A percentile compares a stretch with the other conserved stretches of the same genome.
Evolutionary conservation across 2,888 invertebrate species (phyloP).

Genomic region (Carcina quercana): DNA sequence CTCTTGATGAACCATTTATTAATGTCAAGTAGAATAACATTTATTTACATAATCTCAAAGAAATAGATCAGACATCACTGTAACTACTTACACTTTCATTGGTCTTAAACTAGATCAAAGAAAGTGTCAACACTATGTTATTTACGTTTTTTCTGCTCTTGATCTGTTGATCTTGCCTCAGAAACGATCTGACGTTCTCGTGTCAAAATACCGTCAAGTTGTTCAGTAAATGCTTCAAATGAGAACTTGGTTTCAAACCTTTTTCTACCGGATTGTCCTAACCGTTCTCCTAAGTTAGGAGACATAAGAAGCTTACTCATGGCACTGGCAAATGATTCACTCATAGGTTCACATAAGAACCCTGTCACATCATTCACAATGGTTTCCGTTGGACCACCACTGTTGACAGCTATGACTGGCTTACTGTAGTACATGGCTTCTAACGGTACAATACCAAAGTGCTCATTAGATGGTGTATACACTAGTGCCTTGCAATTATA

Average conservation of each 20-base stretch:
- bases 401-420: slow-evolving; percentile 96
- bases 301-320: slow-evolving; percentile 81
- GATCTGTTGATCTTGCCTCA: slow-evolving; percentile 53
- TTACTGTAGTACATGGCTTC: slow-evolving; percentile 97
- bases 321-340: slow-evolving; percentile 83
- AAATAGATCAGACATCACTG: no score
- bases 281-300: slow-evolving; percentile 71
- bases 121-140: slow-evolving; percentile 55
- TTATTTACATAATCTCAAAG: no score
- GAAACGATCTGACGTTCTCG: slow-evolving; percentile 59
- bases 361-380: slow-evolving; percentile 87
- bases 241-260: slow-evolving; percentile 89
- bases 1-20: no score
- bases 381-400: slow-evolving; percentile 97
- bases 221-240: slow-evolving; percentile 84
- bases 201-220: slow-evolving; percentile 74
- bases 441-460: slow-evolving; percentile 99
- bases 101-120: no score
- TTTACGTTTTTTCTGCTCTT: slow-evolving; percentile 54
- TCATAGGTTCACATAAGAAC: slow-evolving; percentile 81
- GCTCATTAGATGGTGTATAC: slow-evolving; percentile 97
- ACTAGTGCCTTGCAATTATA: slow-evolving; percentile 84
- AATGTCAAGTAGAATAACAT: no score
- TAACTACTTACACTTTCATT: no score
- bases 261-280: slow-evolving; percentile 85